phyloP scores from a whole-genome alignment of 2,113 vertebrate genomes.

The Drymodes brunneopygia region DNA sequence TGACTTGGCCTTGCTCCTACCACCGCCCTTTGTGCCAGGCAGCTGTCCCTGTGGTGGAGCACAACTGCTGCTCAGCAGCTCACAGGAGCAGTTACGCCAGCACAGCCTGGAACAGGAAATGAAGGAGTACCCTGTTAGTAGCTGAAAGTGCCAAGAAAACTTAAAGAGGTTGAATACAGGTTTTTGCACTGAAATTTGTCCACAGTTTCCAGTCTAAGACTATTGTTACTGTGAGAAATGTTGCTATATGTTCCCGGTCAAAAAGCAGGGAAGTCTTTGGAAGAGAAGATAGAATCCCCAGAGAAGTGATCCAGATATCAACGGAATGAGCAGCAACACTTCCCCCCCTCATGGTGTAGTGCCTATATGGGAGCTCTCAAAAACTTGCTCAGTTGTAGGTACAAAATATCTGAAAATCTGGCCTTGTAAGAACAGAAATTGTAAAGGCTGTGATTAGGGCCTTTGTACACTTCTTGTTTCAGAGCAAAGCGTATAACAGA shows the following conservation, averaged over 20 bases:
- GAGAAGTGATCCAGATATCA: not conserved
- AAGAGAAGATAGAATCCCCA: not conserved
- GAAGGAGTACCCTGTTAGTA: not conserved
- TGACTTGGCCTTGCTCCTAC: not conserved
- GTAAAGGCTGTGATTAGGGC: not conserved
- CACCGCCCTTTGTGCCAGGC: not conserved
- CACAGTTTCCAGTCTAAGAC: not conserved
- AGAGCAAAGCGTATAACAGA: not conserved
- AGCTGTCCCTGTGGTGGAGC: conserved; percentile 22
- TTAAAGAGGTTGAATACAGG: not conserved
- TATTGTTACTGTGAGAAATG: not conserved
- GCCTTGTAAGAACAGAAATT: not conserved
- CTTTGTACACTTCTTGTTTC: not conserved
- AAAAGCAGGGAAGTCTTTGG: not conserved
- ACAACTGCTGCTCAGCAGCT: conserved; percentile 15
- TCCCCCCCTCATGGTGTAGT: not conserved
- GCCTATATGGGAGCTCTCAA: not conserved
- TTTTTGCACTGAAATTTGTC: not conserved
- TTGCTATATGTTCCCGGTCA: not conserved
- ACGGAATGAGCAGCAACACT: not conserved
- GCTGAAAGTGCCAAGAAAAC: not conserved
- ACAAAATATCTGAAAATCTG: not conserved
- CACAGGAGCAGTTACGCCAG: not conserved
- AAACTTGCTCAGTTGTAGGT: not conserved
- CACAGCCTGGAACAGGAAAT: not conserved